Evolutionary conservation across 2,888 invertebrate species (phyloP).

Genomic region (Muschampia plurimacula): DNA sequence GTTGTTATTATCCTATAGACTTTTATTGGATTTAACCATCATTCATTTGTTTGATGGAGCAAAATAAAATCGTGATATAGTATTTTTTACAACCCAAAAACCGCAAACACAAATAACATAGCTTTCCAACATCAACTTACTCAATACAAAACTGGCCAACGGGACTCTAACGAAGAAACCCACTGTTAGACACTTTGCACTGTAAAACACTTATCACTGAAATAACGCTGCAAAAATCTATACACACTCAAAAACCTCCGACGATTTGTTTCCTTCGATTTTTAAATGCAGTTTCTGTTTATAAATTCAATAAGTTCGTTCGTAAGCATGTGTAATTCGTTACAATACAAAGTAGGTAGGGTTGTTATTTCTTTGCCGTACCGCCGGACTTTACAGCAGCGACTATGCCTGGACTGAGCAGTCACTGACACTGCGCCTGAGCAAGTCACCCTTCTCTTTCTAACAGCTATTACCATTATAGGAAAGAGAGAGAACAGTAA

Average conservation of each 20-base stretch:
- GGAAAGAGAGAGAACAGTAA: constrained; percentile 61
- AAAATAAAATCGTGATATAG: background rate
- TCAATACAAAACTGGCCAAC: constrained; percentile 70
- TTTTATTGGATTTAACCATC: background rate
- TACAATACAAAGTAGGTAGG: constrained; percentile 34
- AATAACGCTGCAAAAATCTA: constrained; percentile 46
- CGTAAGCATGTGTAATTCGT: constrained; percentile 56
- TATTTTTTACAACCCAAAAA: constrained; percentile 10
- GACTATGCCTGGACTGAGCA: constrained; percentile 67
- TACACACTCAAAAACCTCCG: constrained; percentile 53
- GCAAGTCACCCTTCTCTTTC: constrained; percentile 68
- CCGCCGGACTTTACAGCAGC: constrained; percentile 54
- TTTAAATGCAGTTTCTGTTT: constrained; percentile 57
- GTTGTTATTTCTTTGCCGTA: constrained; percentile 45
- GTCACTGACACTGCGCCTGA: constrained; percentile 84
- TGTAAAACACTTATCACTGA: constrained; percentile 48
- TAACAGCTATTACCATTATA: constrained; percentile 45
- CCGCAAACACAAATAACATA: constrained; percentile 54
- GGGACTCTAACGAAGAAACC: constrained; percentile 62
- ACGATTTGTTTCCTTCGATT: constrained; percentile 49
- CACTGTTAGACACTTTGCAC: constrained; percentile 52
- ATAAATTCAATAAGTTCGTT: constrained; percentile 67
- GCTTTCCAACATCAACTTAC: constrained; percentile 66
- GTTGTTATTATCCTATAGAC: background rate
- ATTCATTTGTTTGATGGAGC: background rate